Percentiles rank a stretch among this genome's conserved stretches.
Evolutionary conservation across 2,113 vertebrate genomes (phyloP).

Genomic region (Recurvirostra avosetta): DNA sequence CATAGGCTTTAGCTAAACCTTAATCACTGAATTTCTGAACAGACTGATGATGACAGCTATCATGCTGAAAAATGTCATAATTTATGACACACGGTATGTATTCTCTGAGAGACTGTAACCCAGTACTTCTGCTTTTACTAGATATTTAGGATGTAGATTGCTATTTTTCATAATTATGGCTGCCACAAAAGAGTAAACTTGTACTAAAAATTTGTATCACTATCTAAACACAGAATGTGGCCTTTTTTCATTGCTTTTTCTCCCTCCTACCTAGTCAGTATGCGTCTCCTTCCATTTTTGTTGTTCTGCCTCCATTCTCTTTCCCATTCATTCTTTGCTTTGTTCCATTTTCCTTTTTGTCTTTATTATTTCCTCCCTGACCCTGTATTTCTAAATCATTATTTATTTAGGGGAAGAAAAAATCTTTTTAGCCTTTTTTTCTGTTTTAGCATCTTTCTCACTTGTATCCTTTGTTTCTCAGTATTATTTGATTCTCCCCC

Average conservation of each 20-base stretch:
- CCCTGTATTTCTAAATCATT: background rate
- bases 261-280: background rate
- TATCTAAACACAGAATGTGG: background rate
- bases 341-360: background rate
- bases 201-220: background rate
- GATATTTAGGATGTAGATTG: slow-evolving; percentile 41
- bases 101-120: background rate
- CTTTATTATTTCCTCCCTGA: background rate
- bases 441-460: background rate
- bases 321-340: background rate
- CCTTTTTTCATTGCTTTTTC: background rate
- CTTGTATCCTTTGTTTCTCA: background rate
- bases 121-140: slow-evolving; percentile 7
- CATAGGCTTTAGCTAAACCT: background rate
- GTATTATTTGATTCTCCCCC: background rate
- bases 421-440: background rate
- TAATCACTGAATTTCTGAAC: slow-evolving; percentile 19
- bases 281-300: background rate
- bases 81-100: background rate
- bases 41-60: slow-evolving; percentile 45
- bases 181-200: slow-evolving; percentile 24
- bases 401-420: background rate
- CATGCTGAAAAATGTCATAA: slow-evolving; percentile 34
- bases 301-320: background rate
- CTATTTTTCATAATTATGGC: slow-evolving; percentile 30